Evolutionary conservation across 2,113 vertebrate genomes (phyloP).

Genomic region (Pomatostomus ruficeps): DNA sequence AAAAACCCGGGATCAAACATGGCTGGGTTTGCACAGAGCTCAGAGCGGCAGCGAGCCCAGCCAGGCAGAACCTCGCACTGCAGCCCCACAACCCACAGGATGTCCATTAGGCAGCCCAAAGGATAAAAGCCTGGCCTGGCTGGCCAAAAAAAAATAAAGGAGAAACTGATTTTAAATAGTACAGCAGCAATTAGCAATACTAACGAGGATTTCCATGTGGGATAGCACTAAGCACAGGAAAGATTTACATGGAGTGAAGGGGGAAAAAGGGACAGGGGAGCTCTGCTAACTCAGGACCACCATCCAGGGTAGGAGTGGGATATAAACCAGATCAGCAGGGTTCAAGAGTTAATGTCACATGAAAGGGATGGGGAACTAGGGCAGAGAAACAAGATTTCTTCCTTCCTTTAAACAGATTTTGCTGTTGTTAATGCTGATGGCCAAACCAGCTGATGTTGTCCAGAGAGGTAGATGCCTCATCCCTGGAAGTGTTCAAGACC

Average conservation of each 20-base stretch:
- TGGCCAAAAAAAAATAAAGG: neutral
- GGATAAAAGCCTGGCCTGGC: neutral
- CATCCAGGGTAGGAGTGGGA: neutral
- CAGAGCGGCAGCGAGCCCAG: neutral
- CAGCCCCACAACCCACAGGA: neutral
- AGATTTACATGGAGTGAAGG: neutral
- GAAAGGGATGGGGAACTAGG: neutral
- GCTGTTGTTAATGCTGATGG: neutral
- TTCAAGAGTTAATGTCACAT: neutral
- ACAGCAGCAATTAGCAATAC: neutral
- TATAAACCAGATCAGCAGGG: neutral
- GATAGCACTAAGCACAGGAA: neutral
- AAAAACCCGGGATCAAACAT: neutral
- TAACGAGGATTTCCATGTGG: neutral
- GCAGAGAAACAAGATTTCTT: neutral
- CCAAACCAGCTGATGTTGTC: rapidly evolving
- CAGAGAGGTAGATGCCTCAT: neutral
- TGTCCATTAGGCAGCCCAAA: neutral
- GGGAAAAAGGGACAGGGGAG: neutral
- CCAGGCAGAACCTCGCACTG: neutral
- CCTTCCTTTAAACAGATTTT: neutral
- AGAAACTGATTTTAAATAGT: neutral
- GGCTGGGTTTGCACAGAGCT: neutral
- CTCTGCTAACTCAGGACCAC: neutral
- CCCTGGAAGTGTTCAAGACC: neutral